Conservation (phyloP, 2,888 invertebrate species). For the Pinctada fucata region DNA sequence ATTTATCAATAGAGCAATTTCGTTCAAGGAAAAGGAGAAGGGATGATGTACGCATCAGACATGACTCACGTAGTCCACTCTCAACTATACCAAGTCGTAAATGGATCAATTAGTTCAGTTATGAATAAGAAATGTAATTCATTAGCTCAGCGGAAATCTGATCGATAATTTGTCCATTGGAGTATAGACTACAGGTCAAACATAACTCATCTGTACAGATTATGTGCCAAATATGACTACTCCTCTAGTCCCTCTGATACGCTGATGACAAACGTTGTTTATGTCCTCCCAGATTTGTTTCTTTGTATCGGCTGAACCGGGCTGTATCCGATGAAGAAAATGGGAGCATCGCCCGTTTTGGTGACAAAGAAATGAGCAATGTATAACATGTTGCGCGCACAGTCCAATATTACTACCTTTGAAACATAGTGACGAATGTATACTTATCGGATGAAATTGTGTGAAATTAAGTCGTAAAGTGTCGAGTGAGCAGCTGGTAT, state of each 20-base stretch:
- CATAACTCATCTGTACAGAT: neutral
- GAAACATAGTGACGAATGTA: too few species aligned
- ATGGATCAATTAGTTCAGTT: constrained; percentile 6
- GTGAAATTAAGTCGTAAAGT: too few species aligned
- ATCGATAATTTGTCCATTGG: neutral
- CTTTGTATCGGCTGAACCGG: too few species aligned
- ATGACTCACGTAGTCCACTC: neutral
- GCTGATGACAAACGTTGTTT: too few species aligned
- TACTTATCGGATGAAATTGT: too few species aligned
- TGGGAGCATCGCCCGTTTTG: too few species aligned
- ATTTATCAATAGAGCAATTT: neutral
- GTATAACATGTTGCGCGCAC: too few species aligned
- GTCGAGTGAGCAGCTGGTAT: neutral
- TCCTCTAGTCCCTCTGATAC: neutral
- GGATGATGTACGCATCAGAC: neutral
- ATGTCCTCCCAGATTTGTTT: too few species aligned
- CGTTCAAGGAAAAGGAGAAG: neutral
- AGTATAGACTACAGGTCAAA: neutral
- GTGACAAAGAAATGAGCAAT: too few species aligned
- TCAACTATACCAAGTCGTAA: neutral
- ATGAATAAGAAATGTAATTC: constrained; percentile 13
- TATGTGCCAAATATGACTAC: neutral
- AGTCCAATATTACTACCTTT: too few species aligned
- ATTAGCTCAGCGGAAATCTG: neutral
- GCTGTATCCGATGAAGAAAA: too few species aligned